Conservation (phyloP, 2,797 vertebrate species). For the Helarctos malayanus region DNA sequence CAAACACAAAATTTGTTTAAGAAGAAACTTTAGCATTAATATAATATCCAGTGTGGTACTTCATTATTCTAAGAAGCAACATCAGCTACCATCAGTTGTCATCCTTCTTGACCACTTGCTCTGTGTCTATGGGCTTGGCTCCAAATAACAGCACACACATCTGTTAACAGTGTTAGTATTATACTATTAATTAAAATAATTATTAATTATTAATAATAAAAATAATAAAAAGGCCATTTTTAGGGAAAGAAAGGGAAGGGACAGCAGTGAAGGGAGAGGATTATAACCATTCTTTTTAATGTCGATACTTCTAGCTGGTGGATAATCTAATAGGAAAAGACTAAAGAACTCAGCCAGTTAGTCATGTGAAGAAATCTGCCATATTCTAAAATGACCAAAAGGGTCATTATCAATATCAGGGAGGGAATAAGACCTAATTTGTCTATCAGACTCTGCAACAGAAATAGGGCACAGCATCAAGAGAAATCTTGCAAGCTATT, state of each 20-base stretch:
- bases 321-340: not conserved
- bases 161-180: not conserved
- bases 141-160: not conserved
- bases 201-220: not conserved
- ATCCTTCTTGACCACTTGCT: not conserved
- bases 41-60: constrained; percentile 32
- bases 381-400: not conserved
- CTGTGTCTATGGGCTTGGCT: not conserved
- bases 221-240: constrained; percentile 11
- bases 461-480: not conserved
- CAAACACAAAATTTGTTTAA: not conserved
- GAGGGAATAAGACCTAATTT: not conserved
- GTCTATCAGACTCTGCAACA: not conserved
- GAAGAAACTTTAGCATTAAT: constrained; percentile 24
- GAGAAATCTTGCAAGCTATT: not conserved
- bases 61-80: not conserved
- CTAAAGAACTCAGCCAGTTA: not conserved
- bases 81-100: not conserved
- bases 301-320: not conserved
- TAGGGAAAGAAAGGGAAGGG: constrained; percentile 19
- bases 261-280: not conserved
- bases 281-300: not conserved
- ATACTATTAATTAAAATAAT: not conserved
- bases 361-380: not conserved
- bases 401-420: not conserved